Conservation (phyloP, 2,797 vertebrate species). For the Gymnopithys bicolor region DNA sequence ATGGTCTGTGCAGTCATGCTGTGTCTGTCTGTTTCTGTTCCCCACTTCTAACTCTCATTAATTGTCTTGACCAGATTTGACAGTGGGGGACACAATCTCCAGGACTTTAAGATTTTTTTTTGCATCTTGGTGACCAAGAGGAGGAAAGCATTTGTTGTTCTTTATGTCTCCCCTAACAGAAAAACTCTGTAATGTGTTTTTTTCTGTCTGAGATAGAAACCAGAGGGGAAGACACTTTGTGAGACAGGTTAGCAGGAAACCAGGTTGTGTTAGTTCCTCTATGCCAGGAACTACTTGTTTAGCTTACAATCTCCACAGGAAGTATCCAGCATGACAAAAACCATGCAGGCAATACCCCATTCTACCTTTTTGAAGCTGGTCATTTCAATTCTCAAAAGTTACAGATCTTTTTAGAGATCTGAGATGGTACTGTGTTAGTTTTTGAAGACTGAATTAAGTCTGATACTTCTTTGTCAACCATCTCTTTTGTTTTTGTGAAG, state of each 20-base stretch:
- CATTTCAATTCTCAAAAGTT: neutral
- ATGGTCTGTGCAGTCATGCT: conserved; percentile 35
- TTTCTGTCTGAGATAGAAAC: neutral
- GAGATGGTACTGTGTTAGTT: neutral
- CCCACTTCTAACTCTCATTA: neutral
- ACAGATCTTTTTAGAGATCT: neutral
- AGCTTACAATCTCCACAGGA: neutral
- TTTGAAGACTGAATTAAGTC: neutral
- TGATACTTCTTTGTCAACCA: neutral
- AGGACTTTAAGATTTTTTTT: neutral
- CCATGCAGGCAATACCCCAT: neutral
- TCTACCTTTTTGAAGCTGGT: neutral
- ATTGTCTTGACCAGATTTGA: neutral
- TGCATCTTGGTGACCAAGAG: neutral
- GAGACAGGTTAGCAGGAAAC: conserved; percentile 53
- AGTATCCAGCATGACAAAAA: neutral
- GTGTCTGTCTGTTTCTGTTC: conserved; percentile 50
- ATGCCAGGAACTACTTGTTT: conserved; percentile 14
- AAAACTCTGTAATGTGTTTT: neutral
- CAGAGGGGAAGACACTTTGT: neutral
- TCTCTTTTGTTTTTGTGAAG: neutral
- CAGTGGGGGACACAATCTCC: neutral
- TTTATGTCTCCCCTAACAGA: neutral
- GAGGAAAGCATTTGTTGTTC: neutral
- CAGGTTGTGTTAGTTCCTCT: conserved; percentile 37